Evolutionary conservation across 1,140 invertebrate species (phyloP).

Genomic region (Aphelenchoides avenae): DNA sequence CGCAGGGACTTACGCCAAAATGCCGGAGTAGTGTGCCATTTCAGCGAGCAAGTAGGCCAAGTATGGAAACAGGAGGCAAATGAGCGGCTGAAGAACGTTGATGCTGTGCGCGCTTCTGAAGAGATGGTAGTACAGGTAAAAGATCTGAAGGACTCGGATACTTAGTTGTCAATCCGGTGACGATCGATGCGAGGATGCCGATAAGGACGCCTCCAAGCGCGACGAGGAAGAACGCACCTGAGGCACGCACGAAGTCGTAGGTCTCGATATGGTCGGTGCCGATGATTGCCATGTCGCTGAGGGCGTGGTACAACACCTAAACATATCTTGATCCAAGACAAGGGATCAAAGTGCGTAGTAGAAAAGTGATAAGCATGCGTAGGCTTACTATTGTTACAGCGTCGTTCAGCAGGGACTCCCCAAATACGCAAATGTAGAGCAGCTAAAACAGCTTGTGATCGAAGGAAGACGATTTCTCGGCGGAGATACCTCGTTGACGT

Average conservation of each 20-base stretch:
- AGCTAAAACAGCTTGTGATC: constrained; percentile 68
- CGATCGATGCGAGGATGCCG: constrained; percentile 32
- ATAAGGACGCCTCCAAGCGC: constrained; percentile 44
- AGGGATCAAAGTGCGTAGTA: neutral
- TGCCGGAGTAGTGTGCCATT: constrained; percentile 29
- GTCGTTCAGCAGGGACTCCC: constrained; percentile 95
- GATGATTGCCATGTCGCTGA: constrained; percentile 41
- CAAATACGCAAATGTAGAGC: constrained; percentile 96
- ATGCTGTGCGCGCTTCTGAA: constrained; percentile 22
- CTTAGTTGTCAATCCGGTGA: constrained; percentile 48
- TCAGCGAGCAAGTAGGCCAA: constrained; percentile 25
- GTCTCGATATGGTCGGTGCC: constrained; percentile 37
- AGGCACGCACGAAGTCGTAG: constrained; percentile 43
- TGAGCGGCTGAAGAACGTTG: constrained; percentile 24
- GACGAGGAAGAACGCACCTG: constrained; percentile 43
- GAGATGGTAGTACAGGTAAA: constrained; percentile 9
- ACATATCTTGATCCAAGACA: neutral
- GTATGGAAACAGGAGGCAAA: constrained; percentile 31
- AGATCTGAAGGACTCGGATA: constrained; percentile 6
- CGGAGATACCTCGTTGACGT: constrained; percentile 28
- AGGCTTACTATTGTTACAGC: constrained; percentile 84
- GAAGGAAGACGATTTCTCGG: neutral
- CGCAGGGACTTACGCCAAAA: constrained; percentile 28
- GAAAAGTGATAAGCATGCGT: neutral
- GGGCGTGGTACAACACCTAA: constrained; percentile 46